phyloP scores from a whole-genome alignment of 2,113 vertebrate species.

The Blennius ocellaris region DNA sequence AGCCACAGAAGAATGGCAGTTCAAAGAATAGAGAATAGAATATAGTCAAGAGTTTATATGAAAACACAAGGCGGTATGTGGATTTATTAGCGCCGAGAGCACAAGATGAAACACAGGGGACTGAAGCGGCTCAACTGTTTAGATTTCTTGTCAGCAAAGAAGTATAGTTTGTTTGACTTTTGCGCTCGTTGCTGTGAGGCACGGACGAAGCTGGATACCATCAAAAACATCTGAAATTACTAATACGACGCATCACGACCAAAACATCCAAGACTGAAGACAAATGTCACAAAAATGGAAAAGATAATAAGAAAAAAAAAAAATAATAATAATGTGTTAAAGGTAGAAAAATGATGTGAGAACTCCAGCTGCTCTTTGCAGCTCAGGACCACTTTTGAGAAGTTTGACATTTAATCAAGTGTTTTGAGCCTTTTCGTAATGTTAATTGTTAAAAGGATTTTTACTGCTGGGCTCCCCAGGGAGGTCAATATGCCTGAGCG shows the following conservation, averaged over 20 bases:
- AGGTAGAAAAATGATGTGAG: background rate
- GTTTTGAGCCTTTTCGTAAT: conserved; percentile 13
- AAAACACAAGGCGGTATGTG: conserved; percentile 3
- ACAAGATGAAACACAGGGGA: conserved; percentile 20
- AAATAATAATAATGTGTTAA: background rate
- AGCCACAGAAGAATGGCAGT: background rate
- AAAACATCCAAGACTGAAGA: background rate
- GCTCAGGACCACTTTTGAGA: background rate
- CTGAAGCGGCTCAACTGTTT: conserved; percentile 28
- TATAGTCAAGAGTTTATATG: conserved; percentile 20
- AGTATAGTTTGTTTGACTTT: conserved; percentile 4
- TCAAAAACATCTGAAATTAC: conserved; percentile 4
- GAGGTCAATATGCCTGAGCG: background rate
- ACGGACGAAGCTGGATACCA: background rate
- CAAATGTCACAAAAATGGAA: no score
- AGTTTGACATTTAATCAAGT: conserved; percentile 9
- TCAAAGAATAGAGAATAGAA: conserved; percentile 7
- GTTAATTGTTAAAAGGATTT: background rate
- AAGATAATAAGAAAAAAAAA: no score
- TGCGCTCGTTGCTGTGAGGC: background rate
- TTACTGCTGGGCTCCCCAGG: background rate
- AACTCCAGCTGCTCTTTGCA: conserved; percentile 14
- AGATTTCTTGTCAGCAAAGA: conserved; percentile 39
- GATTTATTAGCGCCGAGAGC: conserved; percentile 22
- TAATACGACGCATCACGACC: background rate